Evolutionary conservation across 2,113 vertebrate genomes (phyloP), one percentile per base, ranked within the genome.

Genomic region (Periophthalmus modestus): DNA sequence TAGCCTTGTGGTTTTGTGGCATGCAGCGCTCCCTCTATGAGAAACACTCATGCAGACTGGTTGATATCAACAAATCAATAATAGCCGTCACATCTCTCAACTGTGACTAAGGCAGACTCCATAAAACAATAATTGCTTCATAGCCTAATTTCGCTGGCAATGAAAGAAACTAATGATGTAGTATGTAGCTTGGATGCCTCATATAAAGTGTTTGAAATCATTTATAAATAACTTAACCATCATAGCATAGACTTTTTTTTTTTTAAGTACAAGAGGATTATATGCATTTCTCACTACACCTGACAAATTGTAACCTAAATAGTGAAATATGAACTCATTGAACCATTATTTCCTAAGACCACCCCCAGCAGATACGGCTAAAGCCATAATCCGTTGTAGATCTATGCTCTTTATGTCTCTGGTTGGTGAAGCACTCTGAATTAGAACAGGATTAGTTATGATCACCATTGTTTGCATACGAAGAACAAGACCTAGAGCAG

Each of bases 301-400:
- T 61, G 24, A 28, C 54, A 57, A 21, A 57, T 33, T 28, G 23
- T 72, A 71, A 73, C 39, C 23, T 67, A 72, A 78, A 84, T 81
- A 77, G 18, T 1, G 75, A 66, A 43, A 82, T 52, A 66, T 63
- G 76, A 73, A 69, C 57, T 39, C 62, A 50, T 10, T 43, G 39
- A 81, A 33, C 75, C 52, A 43, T 43, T 43, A 43, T 57, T 69
- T 66, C 24, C 63, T 77, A 80, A 78, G 11, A 63, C 61, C 14
- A 77, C 54, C 75, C 47, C 57, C 23, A 78, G 73, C 67, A 84
- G 68, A 84, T 78, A 80, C 23, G n/a, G 23, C 34, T 75, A 80
- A 89, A 80, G 7, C 78, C 23, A 83, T 90, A 87, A 92, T 90
- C 89, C 80, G 57, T 76, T 87, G 87, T 66, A 88, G 89, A 90